Evolutionary conservation across 1,140 invertebrate genomes (phyloP).

Genomic region (Augochlora pura): DNA sequence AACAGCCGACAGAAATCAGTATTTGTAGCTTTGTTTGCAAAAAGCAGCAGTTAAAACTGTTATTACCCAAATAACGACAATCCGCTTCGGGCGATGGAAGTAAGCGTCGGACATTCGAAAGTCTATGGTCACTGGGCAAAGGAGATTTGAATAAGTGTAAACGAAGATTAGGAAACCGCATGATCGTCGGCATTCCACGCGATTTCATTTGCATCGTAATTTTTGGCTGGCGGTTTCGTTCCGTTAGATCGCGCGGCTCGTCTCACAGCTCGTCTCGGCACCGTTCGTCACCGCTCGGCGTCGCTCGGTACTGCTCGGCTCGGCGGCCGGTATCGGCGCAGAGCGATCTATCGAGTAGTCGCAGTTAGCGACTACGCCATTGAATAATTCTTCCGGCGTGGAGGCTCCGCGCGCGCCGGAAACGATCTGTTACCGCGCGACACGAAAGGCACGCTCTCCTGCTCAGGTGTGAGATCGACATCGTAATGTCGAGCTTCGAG

Average conservation of each 20-base stretch:
- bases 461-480: conserved; percentile 68
- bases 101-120: too few species aligned
- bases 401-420: conserved; percentile 58
- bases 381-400: conserved; percentile 65
- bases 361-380: conserved; percentile 49
- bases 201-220: too few species aligned
- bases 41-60: too few species aligned
- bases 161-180: too few species aligned
- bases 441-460: conserved; percentile 65
- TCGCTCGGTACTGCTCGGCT: not conserved
- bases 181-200: too few species aligned
- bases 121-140: too few species aligned
- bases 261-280: not conserved
- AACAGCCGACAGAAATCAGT: too few species aligned
- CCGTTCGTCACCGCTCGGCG: not conserved
- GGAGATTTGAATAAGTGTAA: too few species aligned
- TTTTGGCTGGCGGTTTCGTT: not conserved
- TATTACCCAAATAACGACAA: too few species aligned
- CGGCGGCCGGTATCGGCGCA: conserved; percentile 19
- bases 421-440: conserved; percentile 72
- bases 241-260: not conserved
- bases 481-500: conserved; percentile 35
- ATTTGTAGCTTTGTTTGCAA: too few species aligned
- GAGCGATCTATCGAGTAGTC: conserved; percentile 53
- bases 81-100: too few species aligned